Evolutionary conservation across 2,888 invertebrate species (phyloP).

Genomic region (Ormyrus pomaceus): DNA sequence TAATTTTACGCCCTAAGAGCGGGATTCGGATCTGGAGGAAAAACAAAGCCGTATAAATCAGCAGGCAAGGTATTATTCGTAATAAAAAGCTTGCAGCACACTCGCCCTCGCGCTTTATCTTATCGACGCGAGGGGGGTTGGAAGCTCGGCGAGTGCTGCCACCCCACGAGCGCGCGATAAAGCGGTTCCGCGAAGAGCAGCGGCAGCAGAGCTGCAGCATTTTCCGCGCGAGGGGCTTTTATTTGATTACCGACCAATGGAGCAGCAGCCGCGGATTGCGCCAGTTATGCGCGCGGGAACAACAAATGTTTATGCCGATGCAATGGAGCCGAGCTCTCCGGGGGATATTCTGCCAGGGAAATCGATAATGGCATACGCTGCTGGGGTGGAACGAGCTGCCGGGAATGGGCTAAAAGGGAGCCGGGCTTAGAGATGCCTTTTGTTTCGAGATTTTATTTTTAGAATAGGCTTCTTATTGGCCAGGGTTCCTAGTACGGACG

Average conservation of each 20-base stretch:
- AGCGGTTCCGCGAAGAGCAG: conserved; percentile 40
- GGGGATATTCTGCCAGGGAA: not conserved
- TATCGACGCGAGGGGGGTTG: conserved; percentile 38
- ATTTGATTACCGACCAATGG: conserved; percentile 62
- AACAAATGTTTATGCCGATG: conserved; percentile 35
- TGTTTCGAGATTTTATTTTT: no score
- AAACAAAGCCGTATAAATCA: conserved; percentile 24
- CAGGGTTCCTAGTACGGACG: no score
- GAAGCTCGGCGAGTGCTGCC: conserved; percentile 66
- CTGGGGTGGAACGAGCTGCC: not conserved
- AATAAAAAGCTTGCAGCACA: conserved; percentile 10
- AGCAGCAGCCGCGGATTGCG: conserved; percentile 5
- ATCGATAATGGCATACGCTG: not conserved
- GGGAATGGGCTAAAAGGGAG: not conserved
- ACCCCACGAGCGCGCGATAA: conserved; percentile 64
- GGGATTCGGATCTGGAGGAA: no score
- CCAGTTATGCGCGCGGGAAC: conserved; percentile 16
- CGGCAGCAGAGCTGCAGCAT: conserved; percentile 25
- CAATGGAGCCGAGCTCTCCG: not conserved
- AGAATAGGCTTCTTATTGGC: no score
- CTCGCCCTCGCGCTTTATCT: conserved; percentile 21
- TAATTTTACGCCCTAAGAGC: no score
- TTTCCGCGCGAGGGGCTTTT: conserved; percentile 58
- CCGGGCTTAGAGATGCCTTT: not conserved
- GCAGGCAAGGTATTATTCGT: conserved; percentile 10